Percentiles rank a stretch among this genome's conserved stretches.
Evolutionary conservation across 2,113 vertebrate genomes (phyloP).

Genomic region (Mesembrinibis cayennensis): DNA sequence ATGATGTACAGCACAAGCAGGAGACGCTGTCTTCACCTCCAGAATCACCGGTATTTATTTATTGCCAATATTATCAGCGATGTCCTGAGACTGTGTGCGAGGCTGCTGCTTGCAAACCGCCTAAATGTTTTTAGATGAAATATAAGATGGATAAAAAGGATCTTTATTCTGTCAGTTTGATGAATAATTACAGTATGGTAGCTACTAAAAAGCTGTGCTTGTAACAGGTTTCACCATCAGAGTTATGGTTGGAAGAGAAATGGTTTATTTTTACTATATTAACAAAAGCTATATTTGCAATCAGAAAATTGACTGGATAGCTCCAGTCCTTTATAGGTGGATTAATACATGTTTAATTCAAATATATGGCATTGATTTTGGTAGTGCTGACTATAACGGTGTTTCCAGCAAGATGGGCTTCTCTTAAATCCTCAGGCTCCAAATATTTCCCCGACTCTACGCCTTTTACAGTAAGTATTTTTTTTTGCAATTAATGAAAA

Average conservation of each 20-base stretch:
- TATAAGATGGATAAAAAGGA: slow-evolving; percentile 51
- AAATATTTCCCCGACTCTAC: background rate
- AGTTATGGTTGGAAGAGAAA: background rate
- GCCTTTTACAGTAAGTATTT: background rate
- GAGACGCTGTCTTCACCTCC: background rate
- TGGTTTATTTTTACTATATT: background rate
- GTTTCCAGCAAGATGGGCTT: background rate
- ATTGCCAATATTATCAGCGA: background rate
- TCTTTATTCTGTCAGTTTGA: slow-evolving; percentile 40
- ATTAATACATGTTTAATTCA: slow-evolving; percentile 29
- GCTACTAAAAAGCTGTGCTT: background rate
- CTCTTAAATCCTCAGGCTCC: background rate
- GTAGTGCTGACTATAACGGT: background rate
- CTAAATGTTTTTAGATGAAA: background rate
- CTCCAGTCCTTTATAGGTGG: background rate
- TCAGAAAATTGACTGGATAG: background rate
- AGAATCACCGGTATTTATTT: background rate
- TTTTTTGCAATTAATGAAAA: background rate
- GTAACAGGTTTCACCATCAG: background rate
- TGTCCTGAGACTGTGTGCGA: background rate
- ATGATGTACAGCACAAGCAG: background rate
- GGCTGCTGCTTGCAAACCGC: background rate
- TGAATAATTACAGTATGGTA: slow-evolving; percentile 13
- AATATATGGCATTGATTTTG: slow-evolving; percentile 12
- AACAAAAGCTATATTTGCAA: slow-evolving; percentile 7